phyloP scores from a whole-genome alignment of 1,140 invertebrate species.

The Theocolax elegans region DNA sequence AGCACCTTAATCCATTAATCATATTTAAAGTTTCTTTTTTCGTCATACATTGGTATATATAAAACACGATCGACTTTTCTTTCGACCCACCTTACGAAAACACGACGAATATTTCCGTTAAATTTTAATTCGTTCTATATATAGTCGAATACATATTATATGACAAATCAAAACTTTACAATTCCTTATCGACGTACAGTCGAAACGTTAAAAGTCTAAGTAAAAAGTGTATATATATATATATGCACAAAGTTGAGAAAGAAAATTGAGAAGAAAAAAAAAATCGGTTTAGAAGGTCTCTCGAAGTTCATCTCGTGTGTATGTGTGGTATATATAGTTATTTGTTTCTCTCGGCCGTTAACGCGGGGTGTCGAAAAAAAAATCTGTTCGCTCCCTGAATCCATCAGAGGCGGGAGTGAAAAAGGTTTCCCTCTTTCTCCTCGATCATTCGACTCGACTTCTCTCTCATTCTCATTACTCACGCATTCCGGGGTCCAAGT shows the following conservation, averaged over 20 bases:
- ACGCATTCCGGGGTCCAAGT: conserved; percentile 28
- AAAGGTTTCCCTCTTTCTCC: not conserved
- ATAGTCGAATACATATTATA: too few species aligned
- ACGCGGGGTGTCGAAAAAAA: conserved; percentile 29
- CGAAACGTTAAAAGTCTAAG: not conserved
- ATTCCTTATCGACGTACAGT: too few species aligned
- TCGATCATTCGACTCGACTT: not conserved
- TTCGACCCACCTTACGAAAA: too few species aligned
- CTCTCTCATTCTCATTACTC: conserved; percentile 36
- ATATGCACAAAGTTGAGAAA: too few species aligned
- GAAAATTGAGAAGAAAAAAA: not conserved
- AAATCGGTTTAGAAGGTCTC: not conserved
- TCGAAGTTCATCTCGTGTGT: not conserved
- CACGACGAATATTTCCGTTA: too few species aligned
- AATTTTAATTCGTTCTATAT: too few species aligned
- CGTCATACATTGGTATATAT: too few species aligned
- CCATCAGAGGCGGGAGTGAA: conserved; percentile 19
- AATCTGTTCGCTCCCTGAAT: conserved; percentile 28
- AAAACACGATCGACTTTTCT: too few species aligned
- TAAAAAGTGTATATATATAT: not conserved
- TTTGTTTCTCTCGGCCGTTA: conserved; percentile 29
- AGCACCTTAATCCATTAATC: too few species aligned
- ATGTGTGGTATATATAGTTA: too few species aligned
- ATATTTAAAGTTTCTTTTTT: too few species aligned
- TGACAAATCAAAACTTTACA: too few species aligned